Evolutionary conservation across 1,140 invertebrate species (phyloP).

Genomic region (Caenorhabditis latens): DNA sequence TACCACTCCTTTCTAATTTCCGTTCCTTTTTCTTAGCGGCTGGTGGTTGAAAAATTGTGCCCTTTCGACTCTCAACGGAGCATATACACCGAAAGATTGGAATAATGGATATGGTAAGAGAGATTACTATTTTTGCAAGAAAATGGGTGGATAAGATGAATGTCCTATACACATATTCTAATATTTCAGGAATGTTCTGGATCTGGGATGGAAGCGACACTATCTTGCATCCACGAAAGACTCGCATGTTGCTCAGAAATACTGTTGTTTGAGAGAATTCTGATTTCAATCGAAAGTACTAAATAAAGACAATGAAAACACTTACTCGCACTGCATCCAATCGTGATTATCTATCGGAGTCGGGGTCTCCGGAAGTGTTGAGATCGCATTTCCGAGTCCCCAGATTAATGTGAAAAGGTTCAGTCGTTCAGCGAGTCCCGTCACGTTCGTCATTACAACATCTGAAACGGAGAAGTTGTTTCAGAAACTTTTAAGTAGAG

Average conservation of each 20-base stretch:
- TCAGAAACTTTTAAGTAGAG: background rate
- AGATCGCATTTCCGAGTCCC: constrained; percentile 59
- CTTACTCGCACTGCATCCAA: constrained; percentile 44
- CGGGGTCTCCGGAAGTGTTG: constrained; percentile 40
- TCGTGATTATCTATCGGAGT: constrained; percentile 35
- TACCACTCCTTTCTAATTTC: constrained; percentile 22
- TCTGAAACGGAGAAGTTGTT: background rate
- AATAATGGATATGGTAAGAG: constrained; percentile 58
- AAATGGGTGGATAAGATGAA: background rate
- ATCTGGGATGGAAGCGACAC: constrained; percentile 35
- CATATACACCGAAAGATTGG: constrained; percentile 58
- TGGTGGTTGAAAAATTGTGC: constrained; percentile 61
- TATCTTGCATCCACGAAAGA: constrained; percentile 39
- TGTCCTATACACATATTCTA: too few species aligned
- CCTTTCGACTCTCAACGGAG: constrained; percentile 56
- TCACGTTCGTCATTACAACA: constrained; percentile 41
- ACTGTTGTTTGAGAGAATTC: background rate
- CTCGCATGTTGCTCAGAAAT: constrained; percentile 43
- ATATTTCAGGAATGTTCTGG: constrained; percentile 57
- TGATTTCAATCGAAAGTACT: background rate
- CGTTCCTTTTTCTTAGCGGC: constrained; percentile 51
- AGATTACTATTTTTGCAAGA: constrained; percentile 2
- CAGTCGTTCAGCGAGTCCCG: constrained; percentile 22
- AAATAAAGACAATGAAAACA: constrained; percentile 19
- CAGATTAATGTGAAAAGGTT: constrained; percentile 61